These are phyloP conservation scores for Thomomys bottae DNA, from an alignment of 2,113 vertebrate species.

Conservation along the genomic window DNA sequence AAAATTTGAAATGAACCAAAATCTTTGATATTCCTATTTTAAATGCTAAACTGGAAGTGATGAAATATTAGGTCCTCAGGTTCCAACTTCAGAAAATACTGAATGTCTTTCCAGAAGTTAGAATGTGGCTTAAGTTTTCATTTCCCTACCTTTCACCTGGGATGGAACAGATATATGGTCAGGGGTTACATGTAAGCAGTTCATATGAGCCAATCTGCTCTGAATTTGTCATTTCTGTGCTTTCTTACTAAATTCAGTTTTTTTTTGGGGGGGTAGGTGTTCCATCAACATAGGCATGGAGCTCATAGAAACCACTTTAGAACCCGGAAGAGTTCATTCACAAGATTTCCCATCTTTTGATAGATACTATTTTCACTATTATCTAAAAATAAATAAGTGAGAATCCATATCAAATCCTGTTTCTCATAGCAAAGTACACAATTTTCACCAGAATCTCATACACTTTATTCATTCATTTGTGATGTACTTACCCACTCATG, in stretches of 20 bases:
- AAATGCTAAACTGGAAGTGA: background rate
- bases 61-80: background rate
- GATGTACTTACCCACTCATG: background rate
- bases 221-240: background rate
- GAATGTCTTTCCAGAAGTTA: background rate
- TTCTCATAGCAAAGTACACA: background rate
- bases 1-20: background rate
- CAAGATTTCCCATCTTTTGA: too few species aligned
- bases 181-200: background rate
- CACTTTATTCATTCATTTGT: background rate
- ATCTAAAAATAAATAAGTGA: background rate
- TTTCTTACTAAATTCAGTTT: background rate
- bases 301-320: constrained; percentile 8
- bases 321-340: background rate
- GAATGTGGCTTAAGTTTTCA: background rate
- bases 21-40: background rate
- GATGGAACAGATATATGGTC: background rate
- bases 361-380: background rate
- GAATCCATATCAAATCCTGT: background rate
- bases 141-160: background rate
- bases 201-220: background rate
- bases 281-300: background rate
- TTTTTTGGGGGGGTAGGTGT: background rate
- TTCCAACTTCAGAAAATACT: background rate
- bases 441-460: background rate